phyloP scores from a whole-genome alignment of 2,797 vertebrate genomes.

The Cygnus olor region DNA sequence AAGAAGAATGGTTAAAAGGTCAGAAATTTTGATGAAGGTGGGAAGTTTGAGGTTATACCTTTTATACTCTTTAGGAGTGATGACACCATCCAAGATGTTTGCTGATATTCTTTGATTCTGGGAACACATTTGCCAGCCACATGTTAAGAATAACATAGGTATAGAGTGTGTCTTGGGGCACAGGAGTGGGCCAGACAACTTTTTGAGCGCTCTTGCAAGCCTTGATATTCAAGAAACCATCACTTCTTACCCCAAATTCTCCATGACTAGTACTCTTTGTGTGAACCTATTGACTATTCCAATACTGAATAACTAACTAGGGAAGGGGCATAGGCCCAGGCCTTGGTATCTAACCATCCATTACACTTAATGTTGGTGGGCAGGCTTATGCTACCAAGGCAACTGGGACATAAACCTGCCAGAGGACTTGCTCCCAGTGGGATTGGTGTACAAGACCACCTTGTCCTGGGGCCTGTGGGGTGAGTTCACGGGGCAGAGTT shows the following conservation, averaged over 20 bases:
- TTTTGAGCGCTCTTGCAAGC: fast-evolving
- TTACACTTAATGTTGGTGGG: neutral
- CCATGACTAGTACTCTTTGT: neutral
- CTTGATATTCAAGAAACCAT: neutral
- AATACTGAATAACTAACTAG: neutral
- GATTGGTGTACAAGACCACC: neutral
- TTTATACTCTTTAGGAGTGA: neutral
- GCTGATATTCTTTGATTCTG: neutral
- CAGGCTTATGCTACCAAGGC: neutral
- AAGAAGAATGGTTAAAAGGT: neutral
- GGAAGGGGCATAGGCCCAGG: neutral
- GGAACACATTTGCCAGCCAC: neutral
- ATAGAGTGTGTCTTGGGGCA: neutral
- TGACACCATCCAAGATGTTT: neutral
- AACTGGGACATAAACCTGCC: neutral
- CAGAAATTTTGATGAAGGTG: neutral
- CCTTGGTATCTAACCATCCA: neutral
- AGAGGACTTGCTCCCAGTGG: neutral
- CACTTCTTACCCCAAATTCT: neutral
- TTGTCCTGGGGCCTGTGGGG: neutral
- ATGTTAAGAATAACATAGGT: neutral
- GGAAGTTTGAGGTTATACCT: neutral
- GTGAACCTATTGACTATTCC: neutral
- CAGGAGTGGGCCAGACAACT: neutral
- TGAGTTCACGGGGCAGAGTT: neutral